Evolutionary conservation across 2,888 invertebrate genomes (phyloP).

Genomic region (Brenthis hecate): DNA sequence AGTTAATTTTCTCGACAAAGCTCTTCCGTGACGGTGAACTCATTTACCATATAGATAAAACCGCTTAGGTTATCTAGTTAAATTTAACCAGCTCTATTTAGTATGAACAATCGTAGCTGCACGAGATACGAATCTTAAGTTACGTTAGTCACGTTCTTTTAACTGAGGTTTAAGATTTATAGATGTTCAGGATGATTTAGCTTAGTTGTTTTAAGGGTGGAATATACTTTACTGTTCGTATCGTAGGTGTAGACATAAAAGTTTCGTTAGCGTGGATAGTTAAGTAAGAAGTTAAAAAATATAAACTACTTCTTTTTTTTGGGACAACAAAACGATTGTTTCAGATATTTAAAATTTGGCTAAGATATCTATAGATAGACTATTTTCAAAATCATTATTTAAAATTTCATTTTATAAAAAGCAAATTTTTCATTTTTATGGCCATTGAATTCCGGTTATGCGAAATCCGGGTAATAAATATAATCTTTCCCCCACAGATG

Average conservation of each 20-base stretch:
- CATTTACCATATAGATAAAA: slow-evolving; percentile 50
- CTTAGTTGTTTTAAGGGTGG: slow-evolving; percentile 1
- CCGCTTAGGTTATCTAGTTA: slow-evolving; percentile 51
- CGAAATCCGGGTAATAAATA: slow-evolving; percentile 37
- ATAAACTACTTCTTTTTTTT: neutral
- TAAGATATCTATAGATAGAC: slow-evolving; percentile 5
- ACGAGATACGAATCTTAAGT: slow-evolving; percentile 76
- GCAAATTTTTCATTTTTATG: slow-evolving; percentile 39
- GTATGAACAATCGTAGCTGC: slow-evolving; percentile 69
- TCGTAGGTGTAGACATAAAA: no score
- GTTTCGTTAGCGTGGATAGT: neutral
- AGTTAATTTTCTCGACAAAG: slow-evolving; percentile 41
- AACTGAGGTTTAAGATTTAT: slow-evolving; percentile 30
- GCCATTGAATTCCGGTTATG: slow-evolving; percentile 39
- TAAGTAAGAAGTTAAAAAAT: neutral
- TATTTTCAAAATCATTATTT: slow-evolving; percentile 14
- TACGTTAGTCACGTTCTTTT: slow-evolving; percentile 68
- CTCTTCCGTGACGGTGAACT: slow-evolving; percentile 40
- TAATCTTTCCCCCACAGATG: slow-evolving; percentile 36
- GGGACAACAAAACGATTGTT: no score
- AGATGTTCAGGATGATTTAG: slow-evolving; percentile 14
- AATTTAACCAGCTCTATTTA: slow-evolving; percentile 54
- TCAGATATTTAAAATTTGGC: neutral
- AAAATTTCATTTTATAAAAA: slow-evolving; percentile 37
- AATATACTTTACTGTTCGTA: neutral